Evolutionary conservation across 30 jellyfish, hydroid and myxozoan genomes (phyloP).

Genomic region (Aurelia sp.): DNA sequence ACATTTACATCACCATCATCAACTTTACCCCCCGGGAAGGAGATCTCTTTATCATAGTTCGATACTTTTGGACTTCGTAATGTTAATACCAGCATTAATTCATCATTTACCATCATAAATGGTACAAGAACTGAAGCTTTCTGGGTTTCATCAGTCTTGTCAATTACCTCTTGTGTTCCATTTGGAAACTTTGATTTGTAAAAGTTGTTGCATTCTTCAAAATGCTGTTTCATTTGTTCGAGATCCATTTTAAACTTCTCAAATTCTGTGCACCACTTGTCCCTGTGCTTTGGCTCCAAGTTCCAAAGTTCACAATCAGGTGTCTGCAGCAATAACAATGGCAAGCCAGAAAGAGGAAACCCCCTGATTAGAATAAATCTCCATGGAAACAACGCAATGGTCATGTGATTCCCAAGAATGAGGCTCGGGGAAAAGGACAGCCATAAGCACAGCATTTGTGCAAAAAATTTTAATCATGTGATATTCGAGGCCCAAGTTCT

Average conservation of each 20-base stretch:
- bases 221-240: neutral
- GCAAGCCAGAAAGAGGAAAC: too few relatives aligned
- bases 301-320: too few relatives aligned
- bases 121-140: conserved; percentile 53
- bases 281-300: too few relatives aligned
- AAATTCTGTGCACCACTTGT: too few relatives aligned
- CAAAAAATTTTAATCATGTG: neutral
- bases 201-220: neutral
- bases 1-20: conserved; percentile 29
- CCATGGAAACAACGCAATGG: too few relatives aligned
- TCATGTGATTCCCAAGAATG: too few relatives aligned
- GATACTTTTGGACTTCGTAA: conserved; percentile 25
- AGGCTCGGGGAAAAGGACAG: too few relatives aligned
- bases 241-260: too few relatives aligned
- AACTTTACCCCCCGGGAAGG: conserved; percentile 60
- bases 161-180: neutral
- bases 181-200: neutral
- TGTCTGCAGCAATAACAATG: too few relatives aligned
- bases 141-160: neutral
- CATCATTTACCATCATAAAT: conserved; percentile 20
- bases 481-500: neutral
- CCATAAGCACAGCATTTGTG: too few relatives aligned
- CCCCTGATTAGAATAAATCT: too few relatives aligned
- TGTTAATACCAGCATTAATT: conserved; percentile 11
- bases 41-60: conserved; percentile 14